Percentiles rank a stretch among this genome's conserved stretches.
These are phyloP conservation scores for Nomada ferruginata DNA, from an alignment of 2,888 invertebrate species.

Conservation along the genomic window DNA sequence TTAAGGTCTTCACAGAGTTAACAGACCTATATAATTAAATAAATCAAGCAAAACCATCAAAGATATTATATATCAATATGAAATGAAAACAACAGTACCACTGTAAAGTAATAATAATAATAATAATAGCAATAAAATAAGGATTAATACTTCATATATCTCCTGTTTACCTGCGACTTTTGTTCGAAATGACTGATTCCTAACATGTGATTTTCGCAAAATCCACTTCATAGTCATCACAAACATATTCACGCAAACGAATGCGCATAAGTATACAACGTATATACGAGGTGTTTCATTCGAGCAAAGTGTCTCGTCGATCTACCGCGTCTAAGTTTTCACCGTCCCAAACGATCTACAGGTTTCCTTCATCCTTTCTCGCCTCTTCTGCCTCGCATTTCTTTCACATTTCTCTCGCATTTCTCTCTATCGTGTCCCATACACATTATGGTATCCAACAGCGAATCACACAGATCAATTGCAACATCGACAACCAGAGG, in stretches of 20 bases:
- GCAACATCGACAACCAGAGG: neutral
- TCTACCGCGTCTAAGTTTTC: constrained; percentile 24
- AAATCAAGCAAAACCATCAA: too few relatives aligned
- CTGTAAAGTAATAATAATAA: too few relatives aligned
- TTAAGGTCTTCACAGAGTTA: too few relatives aligned
- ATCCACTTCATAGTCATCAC: too few relatives aligned
- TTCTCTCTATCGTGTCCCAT: neutral
- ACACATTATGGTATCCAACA: neutral
- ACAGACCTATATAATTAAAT: too few relatives aligned
- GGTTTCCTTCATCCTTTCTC: constrained; percentile 23
- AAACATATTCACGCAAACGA: neutral
- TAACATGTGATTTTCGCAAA: too few relatives aligned
- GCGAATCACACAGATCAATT: constrained; percentile 6
- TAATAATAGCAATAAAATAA: too few relatives aligned
- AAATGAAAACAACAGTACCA: too few relatives aligned
- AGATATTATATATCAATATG: too few relatives aligned
- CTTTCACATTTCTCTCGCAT: neutral
- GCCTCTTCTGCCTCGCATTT: constrained; percentile 9
- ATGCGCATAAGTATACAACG: neutral
- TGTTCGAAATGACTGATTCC: too few relatives aligned
- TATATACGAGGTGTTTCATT: constrained; percentile 7
- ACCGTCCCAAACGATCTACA: constrained; percentile 24
- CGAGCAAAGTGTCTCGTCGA: constrained; percentile 36
- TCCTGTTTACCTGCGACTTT: too few relatives aligned
- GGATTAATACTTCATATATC: too few relatives aligned